Conservation (phyloP, 2,113 vertebrate species). For the Rhizomys pruinosus region DNA sequence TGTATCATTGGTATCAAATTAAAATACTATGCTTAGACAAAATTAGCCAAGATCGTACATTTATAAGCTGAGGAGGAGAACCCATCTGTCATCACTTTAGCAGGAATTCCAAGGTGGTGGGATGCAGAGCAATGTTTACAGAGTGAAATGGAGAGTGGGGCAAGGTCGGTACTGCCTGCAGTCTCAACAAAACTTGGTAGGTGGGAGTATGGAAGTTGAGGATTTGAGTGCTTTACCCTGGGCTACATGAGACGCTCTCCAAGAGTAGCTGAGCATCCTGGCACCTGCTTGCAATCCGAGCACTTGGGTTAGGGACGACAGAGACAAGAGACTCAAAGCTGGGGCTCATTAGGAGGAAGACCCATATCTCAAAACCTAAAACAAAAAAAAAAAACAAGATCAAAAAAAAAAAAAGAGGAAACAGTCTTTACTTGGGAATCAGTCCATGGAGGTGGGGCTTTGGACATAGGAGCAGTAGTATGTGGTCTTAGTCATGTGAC, state of each 20-base stretch:
- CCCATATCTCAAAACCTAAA: too few relatives aligned
- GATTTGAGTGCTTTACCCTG: neutral
- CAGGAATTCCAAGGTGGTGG: neutral
- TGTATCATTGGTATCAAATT: neutral
- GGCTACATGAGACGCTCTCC: neutral
- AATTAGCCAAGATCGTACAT: neutral
- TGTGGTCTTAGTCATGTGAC: neutral
- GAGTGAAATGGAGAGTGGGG: neutral
- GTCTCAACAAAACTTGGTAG: neutral
- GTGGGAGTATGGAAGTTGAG: neutral
- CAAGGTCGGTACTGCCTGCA: neutral
- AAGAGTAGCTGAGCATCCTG: neutral
- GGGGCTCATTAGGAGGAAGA: neutral
- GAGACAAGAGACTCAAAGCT: neutral
- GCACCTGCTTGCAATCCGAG: neutral
- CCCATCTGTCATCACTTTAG: neutral
- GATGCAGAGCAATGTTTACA: neutral
- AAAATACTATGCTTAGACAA: constrained; percentile 13
- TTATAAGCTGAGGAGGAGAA: neutral
- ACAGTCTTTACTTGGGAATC: neutral
- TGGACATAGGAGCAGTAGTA: neutral
- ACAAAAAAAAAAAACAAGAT: too few relatives aligned
- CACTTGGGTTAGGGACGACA: neutral
- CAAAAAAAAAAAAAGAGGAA: neutral
- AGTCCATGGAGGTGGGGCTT: neutral